Percentiles rank a stretch among this genome's conserved stretches.
These are phyloP conservation scores for Magallana angulata DNA, from an alignment of 1,140 invertebrate genomes.

Conservation along the genomic window DNA sequence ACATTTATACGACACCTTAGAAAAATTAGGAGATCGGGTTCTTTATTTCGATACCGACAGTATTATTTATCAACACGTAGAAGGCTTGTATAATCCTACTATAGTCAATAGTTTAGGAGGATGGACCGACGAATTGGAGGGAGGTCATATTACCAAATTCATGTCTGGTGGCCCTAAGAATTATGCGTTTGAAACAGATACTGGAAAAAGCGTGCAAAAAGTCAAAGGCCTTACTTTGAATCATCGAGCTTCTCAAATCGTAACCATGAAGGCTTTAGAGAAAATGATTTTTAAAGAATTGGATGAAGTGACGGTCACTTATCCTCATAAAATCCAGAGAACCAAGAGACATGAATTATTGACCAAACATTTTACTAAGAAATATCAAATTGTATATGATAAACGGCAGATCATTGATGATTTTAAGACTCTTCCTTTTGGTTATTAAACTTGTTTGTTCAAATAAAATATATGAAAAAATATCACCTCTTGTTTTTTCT, in stretches of 20 bases:
- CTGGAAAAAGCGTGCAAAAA: conserved; percentile 33
- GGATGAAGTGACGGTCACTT: background rate
- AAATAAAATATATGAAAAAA: no score
- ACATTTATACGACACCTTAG: conserved; percentile 75
- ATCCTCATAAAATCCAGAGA: background rate
- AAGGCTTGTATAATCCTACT: background rate
- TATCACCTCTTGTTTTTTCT: no score
- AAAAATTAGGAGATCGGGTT: conserved; percentile 68
- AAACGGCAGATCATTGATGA: background rate
- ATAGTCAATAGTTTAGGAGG: conserved; percentile 3
- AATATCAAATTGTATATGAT: background rate
- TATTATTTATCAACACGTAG: conserved; percentile 52
- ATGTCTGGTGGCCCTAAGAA: conserved; percentile 37
- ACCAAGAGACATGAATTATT: background rate
- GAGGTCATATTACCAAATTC: conserved; percentile 12
- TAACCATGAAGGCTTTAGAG: background rate
- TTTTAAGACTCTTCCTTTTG: background rate
- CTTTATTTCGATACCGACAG: conserved; percentile 79
- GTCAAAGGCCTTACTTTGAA: conserved; percentile 42
- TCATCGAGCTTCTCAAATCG: background rate
- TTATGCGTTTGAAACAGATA: conserved; percentile 30
- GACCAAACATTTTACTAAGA: background rate
- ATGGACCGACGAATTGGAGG: conserved; percentile 37
- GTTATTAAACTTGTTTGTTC: background rate
- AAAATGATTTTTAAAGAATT: background rate